Base-by-base conservation (phyloP, 1,140 invertebrate species). In the Drosophila ohnishii region DNA sequence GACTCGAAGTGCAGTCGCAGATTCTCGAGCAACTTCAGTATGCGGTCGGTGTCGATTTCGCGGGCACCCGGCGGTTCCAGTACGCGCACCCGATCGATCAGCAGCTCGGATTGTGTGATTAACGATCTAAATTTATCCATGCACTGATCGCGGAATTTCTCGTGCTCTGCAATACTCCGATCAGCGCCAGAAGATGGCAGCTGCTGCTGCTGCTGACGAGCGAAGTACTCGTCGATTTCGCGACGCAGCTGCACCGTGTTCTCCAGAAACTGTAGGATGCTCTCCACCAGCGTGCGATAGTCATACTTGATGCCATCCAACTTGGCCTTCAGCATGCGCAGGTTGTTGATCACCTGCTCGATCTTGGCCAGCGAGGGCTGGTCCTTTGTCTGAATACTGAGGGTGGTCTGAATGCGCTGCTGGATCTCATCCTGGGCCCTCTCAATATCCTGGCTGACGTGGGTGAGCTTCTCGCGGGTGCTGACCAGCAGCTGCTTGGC, bases 241-340 rank as follows among this genome's bases (percentile, higher is more conserved):
- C 60, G 73, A 5, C 86, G 83, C 65, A 90, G 50, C 74, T 87
- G 78, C 53, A 88, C 77, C 34, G 86, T 80, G 45, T 91, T 90
- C 53, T 84, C 83, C 60, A 92, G 64, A 60, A 91, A 92, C 51
- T 83, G 78, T 35, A 92, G 48, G 30, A 96, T 92, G 92, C 95
- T 95, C 81, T 96, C 95, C 32, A 96, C 79, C 16, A 97, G 91
- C 22, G 94, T 94, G 84, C 95, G 94, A 89, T 97, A 97, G 69
- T 97, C 95, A 10, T 94, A 94, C 35, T 95, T 93, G 45, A 95
- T 94, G 34, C 94, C 93, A 72, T 94, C 93, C 32, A 97, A 91
- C 71, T 95, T 93, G n/a, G 86, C 77, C 65, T 91, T 91, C 3
- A 92, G 74, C 69, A 90, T 82, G 45, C 90, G 80, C 61, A 92